These are phyloP conservation scores for Holacanthus passer DNA, from an alignment of 2,113 vertebrate genomes.

Conservation along the genomic window DNA sequence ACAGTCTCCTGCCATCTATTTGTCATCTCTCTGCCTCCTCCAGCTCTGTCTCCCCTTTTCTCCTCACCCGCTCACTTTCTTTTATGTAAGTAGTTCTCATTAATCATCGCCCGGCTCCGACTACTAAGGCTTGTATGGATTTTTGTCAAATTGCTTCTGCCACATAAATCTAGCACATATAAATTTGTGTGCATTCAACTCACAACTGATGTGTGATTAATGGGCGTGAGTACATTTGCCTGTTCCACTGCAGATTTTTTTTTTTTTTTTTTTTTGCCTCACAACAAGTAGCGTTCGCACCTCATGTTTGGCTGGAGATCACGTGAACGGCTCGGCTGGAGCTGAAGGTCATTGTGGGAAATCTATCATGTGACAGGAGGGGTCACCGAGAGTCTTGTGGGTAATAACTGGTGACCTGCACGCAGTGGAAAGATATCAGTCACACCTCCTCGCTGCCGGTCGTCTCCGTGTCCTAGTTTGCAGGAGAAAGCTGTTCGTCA, in stretches of 20 bases:
- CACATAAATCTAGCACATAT: slow-evolving; percentile 76
- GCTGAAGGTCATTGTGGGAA: slow-evolving; percentile 41
- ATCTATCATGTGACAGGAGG: slow-evolving; percentile 63
- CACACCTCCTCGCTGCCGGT: slow-evolving; percentile 28
- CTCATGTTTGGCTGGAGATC: slow-evolving; percentile 12
- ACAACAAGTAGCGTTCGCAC: slow-evolving; percentile 20
- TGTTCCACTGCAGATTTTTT: slow-evolving; percentile 32
- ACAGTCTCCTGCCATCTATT: slow-evolving; percentile 61
- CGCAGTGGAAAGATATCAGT: slow-evolving; percentile 47
- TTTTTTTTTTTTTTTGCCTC: too few species aligned
- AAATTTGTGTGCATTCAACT: slow-evolving; percentile 73
- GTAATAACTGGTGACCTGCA: slow-evolving; percentile 66
- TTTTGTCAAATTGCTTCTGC: slow-evolving; percentile 79
- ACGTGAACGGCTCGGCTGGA: slow-evolving; percentile 6
- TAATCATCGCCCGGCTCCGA: slow-evolving; percentile 64
- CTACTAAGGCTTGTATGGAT: slow-evolving; percentile 74
- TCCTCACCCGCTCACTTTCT: slow-evolving; percentile 67
- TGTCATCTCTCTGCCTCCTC: slow-evolving; percentile 69
- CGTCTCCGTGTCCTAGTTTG: slow-evolving; percentile 30
- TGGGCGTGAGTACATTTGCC: slow-evolving; percentile 45
- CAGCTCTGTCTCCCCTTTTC: slow-evolving; percentile 53
- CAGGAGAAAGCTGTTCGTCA: slow-evolving; percentile 27
- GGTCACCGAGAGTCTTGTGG: slow-evolving; percentile 53
- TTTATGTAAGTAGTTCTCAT: slow-evolving; percentile 73
- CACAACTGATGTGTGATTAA: slow-evolving; percentile 75